A percentile compares a stretch with the other conserved stretches of the same genome.
Evolutionary conservation across 2,888 invertebrate genomes (phyloP).

Genomic region (Pterostichus madidus): DNA sequence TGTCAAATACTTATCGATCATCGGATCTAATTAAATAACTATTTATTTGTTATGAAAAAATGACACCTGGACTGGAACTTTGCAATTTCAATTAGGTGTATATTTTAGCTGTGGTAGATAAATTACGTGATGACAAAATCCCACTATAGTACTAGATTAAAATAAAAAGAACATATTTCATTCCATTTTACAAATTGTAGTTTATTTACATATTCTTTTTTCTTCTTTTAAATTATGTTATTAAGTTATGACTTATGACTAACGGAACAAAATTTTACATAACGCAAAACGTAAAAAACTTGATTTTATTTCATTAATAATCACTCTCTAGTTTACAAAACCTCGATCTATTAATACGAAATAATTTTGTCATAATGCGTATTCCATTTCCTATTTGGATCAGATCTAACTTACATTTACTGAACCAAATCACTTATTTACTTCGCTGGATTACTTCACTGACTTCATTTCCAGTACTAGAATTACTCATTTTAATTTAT

Average conservation of each 20-base stretch:
- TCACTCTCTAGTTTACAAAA: no score
- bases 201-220: neutral
- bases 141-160: neutral
- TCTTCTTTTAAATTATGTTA: neutral
- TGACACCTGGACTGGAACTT: constrained; percentile 22
- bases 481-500: no score
- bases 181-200: neutral
- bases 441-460: no score
- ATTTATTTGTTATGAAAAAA: constrained; percentile 44
- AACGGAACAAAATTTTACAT: neutral
- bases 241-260: neutral
- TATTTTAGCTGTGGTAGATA: neutral
- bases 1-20: constrained; percentile 65
- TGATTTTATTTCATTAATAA: no score
- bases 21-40: constrained; percentile 54
- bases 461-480: no score
- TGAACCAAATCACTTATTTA: no score
- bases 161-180: constrained; percentile 7
- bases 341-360: no score
- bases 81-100: constrained; percentile 20
- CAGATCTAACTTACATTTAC: no score
- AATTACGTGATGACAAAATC: neutral
- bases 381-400: no score
- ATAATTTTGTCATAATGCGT: no score
- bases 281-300: no score